Evolutionary conservation across 2,888 invertebrate genomes (phyloP).

Genomic region (Lasioglossum pauxillum): DNA sequence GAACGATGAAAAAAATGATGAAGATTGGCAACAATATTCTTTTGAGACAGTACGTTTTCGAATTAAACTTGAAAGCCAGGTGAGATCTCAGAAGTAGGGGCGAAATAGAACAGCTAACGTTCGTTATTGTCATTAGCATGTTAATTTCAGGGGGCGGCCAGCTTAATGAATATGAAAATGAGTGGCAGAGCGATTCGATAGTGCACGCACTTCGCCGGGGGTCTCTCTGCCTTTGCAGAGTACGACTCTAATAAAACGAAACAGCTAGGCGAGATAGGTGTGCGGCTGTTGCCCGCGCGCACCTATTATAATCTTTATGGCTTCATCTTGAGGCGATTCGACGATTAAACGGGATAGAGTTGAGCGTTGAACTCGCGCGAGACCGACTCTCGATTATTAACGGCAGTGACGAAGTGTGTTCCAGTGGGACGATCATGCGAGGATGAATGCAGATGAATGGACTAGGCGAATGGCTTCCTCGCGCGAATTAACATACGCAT

Average conservation of each 20-base stretch:
- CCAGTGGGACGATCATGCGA: neutral
- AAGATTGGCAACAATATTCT: neutral
- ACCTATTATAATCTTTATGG: constrained; percentile 67
- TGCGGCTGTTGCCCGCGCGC: constrained; percentile 39
- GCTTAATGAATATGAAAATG: constrained; percentile 73
- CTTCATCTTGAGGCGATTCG: constrained; percentile 65
- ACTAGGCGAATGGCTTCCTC: constrained; percentile 4
- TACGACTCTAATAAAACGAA: constrained; percentile 31
- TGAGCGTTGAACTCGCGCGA: constrained; percentile 34
- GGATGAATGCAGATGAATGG: constrained; percentile 22
- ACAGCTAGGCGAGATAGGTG: constrained; percentile 40
- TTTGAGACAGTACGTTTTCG: neutral
- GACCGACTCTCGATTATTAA: constrained; percentile 49
- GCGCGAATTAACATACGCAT: neutral
- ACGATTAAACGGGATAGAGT: constrained; percentile 66
- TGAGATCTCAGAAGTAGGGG: constrained; percentile 12
- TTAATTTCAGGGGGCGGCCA: constrained; percentile 67
- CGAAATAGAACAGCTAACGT: constrained; percentile 53
- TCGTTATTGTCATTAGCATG: constrained; percentile 79
- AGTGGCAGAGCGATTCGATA: constrained; percentile 61
- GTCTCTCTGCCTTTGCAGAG: neutral
- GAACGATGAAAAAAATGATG: no score
- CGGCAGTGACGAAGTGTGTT: constrained; percentile 46
- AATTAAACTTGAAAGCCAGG: neutral
- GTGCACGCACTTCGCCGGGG: constrained; percentile 15